Evolutionary conservation across 2,113 vertebrate genomes (phyloP), one percentile per base, ranked within the genome.

Genomic region (Seriola rivoliana): DNA sequence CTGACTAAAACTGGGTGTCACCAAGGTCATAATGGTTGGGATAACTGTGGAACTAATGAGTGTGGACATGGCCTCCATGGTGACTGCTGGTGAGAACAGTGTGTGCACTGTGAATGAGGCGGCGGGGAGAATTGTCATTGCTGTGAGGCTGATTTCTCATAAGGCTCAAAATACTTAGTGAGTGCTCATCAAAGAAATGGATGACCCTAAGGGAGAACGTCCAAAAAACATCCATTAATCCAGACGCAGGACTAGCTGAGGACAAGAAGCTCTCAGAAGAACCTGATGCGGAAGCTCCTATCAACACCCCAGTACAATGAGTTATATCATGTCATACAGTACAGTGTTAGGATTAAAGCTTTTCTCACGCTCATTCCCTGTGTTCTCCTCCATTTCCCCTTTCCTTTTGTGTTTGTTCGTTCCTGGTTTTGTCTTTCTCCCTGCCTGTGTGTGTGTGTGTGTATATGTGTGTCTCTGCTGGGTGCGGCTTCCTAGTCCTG

Each of bases 31-130:
- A 29, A 25, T 1, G 3, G 12, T 12, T 54, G 21, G 5, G 25
- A 23, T 68, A 16, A 64, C 5, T 48, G 23, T 19, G 46, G 55
- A 55, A 13, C 8, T 60, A 8, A 11, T 57, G 34, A n/a, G 50
- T 19, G 3, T 12, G 11, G 36, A 23, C 16, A 14, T 4, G n/a
- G 21, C 34, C 25, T 59, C 25, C 36, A 10, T 42, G 46, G 25
- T 25, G 36, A 50, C 9, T 54, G 17, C 8, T 19, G 52, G 44
- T 63, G 55, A 63, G 55, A 80, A 80, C 77, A 87, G 34, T 63
- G 48, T 23, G 32, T 10, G 48, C 55, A 29, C 59, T 84, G 72
- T 77, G 67, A 55, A 23, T 5, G 19, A 29, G 3, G 25, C 52
- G 11, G 29, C n/a, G 1, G 16, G 19, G n/a, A 64, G 40, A 60